Evolutionary conservation across 2,113 vertebrate genomes (phyloP), one percentile per base, ranked within the genome.

Genomic region (Dascyllus trimaculatus): DNA sequence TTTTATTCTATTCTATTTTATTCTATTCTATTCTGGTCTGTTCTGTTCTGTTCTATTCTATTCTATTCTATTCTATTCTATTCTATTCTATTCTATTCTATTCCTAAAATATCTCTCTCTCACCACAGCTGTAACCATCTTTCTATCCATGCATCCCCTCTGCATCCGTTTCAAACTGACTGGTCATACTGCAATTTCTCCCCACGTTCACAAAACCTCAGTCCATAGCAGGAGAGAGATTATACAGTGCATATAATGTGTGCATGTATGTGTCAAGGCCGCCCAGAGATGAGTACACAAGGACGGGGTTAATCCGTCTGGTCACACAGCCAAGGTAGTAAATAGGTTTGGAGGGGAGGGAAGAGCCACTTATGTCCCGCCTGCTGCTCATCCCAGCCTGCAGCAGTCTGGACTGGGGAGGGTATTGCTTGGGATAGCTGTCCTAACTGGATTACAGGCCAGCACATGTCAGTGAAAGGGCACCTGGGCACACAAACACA

Each of bases 361-460:
- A 63, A 46, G 65, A 32, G 29, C 21, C 29, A 54, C 70, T 1
- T 91, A 65, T 81, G 62, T 86, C 78, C 85, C 22, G 70, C 80
- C 84, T 86, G 84, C 70, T 45, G 25, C 60, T 85, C 70, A 71
- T 24, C 61, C 1, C 4, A 49, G 49, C 19, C 19, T 17, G 69
- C 54, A 25, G 48, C 15, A 70, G 9, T 80, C 80, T 78, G 65
- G 51, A 29, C 51, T 21, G 24, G 56, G 67, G 11, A 63, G 57
- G 43, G 58, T 35, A 26, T 22, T 35, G 11, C 75, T 81, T 59
- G 25, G 73, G 62, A 80, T 77, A 80, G 71, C 62, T 57, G 53
- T 58, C 25, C 67, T 87, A 89, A 90, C 58, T 64, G 92, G 87
- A 92, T 92, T 91, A 92, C 38, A 58, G 81, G 74, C 49, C 19